A percentile compares a stretch with the other conserved stretches of the same genome.
These are phyloP conservation scores for Gasterosteus nipponicus DNA, from an alignment of 2,113 vertebrate species.

Conservation along the genomic window DNA sequence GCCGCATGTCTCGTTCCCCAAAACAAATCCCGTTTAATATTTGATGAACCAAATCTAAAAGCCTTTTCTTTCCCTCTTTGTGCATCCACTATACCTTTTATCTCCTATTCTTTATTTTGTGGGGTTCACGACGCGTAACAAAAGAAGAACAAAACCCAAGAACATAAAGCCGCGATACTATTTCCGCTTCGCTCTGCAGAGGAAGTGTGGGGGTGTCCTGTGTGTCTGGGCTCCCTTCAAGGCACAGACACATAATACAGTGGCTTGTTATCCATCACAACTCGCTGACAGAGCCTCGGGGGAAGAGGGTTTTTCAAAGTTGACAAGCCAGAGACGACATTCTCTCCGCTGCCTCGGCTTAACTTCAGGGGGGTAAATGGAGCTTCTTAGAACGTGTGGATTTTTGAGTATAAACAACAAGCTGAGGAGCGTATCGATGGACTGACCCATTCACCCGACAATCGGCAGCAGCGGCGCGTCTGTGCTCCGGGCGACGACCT, in stretches of 20 bases:
- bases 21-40: constrained; percentile 28
- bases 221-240: constrained; percentile 24
- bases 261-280: constrained; percentile 43
- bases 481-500: constrained; percentile 35
- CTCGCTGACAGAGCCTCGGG: constrained; percentile 40
- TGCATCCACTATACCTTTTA: background rate
- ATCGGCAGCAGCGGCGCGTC: constrained; percentile 26
- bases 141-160: background rate
- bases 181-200: background rate
- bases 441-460: constrained; percentile 48
- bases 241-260: constrained; percentile 26
- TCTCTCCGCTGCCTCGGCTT: constrained; percentile 33
- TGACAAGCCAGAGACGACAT: constrained; percentile 42
- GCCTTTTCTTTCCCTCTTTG: constrained; percentile 11
- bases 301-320: constrained; percentile 38
- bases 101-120: constrained; percentile 1
- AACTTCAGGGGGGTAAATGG: constrained; percentile 57
- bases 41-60: constrained; percentile 34
- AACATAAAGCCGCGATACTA: background rate
- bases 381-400: constrained; percentile 19
- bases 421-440: constrained; percentile 33
- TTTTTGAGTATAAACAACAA: constrained; percentile 19
- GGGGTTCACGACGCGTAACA: background rate
- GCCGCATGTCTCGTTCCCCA: constrained; percentile 15
- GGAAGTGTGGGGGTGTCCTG: constrained; percentile 7